phyloP scores from a whole-genome alignment of 1,140 invertebrate genomes.

The Drosophila athabasca region DNA sequence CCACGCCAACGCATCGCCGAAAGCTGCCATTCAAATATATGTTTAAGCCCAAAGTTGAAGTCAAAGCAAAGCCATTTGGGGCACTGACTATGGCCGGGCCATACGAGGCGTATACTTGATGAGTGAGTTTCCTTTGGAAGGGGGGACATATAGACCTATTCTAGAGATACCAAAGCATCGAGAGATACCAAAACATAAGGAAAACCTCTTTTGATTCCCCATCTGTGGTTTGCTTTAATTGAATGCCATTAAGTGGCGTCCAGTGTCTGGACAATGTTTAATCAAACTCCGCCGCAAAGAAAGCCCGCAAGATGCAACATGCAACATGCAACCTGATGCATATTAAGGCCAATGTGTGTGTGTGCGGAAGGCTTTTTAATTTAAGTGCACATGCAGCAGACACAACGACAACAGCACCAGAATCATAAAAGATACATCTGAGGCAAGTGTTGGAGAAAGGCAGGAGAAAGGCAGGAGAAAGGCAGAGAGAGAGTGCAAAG shows the following conservation, averaged over 20 bases:
- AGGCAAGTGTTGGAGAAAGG: slow-evolving; percentile 5
- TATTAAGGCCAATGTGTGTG: slow-evolving; percentile 43
- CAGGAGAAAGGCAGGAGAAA: too few species aligned
- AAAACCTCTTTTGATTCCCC: too few species aligned
- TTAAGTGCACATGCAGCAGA: slow-evolving; percentile 50
- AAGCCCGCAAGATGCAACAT: neutral
- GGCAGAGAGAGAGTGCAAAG: too few species aligned
- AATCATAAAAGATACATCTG: slow-evolving; percentile 58
- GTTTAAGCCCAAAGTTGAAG: slow-evolving; percentile 45
- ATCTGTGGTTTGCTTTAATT: neutral
- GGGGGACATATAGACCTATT: too few species aligned
- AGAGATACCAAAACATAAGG: too few species aligned
- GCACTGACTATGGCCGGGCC: slow-evolving; percentile 30
- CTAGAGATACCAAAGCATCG: too few species aligned
- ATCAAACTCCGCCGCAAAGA: slow-evolving; percentile 18
- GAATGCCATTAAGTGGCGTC: too few species aligned
- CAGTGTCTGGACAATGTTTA: slow-evolving; percentile 5
- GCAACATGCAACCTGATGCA: slow-evolving; percentile 10
- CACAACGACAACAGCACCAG: slow-evolving; percentile 6
- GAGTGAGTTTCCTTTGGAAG: slow-evolving; percentile 1
- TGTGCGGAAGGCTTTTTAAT: slow-evolving; percentile 52
- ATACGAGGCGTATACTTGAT: slow-evolving; percentile 68
- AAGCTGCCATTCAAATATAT: slow-evolving; percentile 50
- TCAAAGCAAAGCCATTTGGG: slow-evolving; percentile 44
- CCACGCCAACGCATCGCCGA: neutral